Evolutionary conservation across 2,888 invertebrate species (phyloP).

Genomic region (Alentia gelatinosa): DNA sequence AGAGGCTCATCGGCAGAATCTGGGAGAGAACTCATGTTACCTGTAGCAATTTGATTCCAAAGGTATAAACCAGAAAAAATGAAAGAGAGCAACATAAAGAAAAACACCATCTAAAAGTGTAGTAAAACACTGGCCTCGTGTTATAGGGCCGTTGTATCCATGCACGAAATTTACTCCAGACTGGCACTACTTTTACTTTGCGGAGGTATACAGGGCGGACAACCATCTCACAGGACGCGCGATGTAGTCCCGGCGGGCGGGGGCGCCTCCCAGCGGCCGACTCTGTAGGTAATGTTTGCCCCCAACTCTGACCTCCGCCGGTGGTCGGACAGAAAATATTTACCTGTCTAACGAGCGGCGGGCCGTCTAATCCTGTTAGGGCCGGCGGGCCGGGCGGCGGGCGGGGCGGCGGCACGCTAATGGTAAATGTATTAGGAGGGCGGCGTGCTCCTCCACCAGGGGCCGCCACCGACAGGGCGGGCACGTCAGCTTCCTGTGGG

Average conservation of each 20-base stretch:
- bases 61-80: too few species aligned
- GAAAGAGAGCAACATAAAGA: too few species aligned
- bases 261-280: background rate
- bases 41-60: too few species aligned
- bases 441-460: background rate
- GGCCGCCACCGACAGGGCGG: too few species aligned
- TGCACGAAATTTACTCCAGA: background rate
- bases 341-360: constrained; percentile 45
- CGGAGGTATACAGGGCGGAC: background rate
- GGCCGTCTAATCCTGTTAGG: constrained; percentile 36
- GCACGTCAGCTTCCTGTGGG: too few species aligned
- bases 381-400: background rate
- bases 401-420: constrained; percentile 5
- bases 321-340: constrained; percentile 36
- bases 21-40: too few species aligned
- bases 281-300: constrained; percentile 18
- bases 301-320: constrained; percentile 20
- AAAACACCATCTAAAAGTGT: too few species aligned
- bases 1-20: too few species aligned
- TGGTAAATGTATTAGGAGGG: constrained; percentile 32
- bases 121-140: too few species aligned
- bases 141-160: background rate
- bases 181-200: background rate
- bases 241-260: background rate
- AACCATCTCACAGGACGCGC: background rate